Evolutionary conservation across 1,140 invertebrate species (phyloP), one percentile per base, ranked within the genome.

Genomic region (Drosophila nigrodunni): DNA sequence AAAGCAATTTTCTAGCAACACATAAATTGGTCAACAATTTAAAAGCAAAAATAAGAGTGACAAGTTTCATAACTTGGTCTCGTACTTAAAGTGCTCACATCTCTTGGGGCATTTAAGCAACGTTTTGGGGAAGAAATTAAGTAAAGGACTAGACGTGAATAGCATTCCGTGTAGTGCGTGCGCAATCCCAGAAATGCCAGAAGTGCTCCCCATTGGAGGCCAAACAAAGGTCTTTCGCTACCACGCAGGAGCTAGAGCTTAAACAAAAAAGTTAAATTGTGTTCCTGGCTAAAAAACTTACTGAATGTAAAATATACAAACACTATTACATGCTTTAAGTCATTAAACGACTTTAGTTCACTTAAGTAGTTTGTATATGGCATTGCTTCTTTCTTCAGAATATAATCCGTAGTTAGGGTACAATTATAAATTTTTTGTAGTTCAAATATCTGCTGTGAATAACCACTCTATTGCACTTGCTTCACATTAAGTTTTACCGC

Each of bases 1-100:
- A 61, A 69, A 34, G 39, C 64, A 60, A 74, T 61, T 74, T 54
- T 10, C 39, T n/a, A 2, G 18, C 49, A 34, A 30, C 9, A n/a
- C 49, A 52, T 25, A 52, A 52, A 52, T 34, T 52, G 49, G 25
- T 10, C 49, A 52, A 1, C 49, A 52, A 52, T 52, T 52, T 52
- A 52, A 52, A 11, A 35, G 50, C 25, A 30, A 30, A 30, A n/a
- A 30, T 30, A 15, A 11, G 25, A 30, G 21, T 50, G 30, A 52
- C 30, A 35, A 52, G 50, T 35, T 35, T 34, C 13, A 25, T 11
- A 13, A 52, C 50, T 35, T 52, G 25, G 25, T 9, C 10, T 10
- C 3, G 7, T 7, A 52, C 11, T 52, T 41, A 41, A 41, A 41
- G 39, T 41, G 11, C 50, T 21, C 10, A 21, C 10, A 25, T 50